A percentile compares a stretch with the other conserved stretches of the same genome.
These are phyloP conservation scores for Embidobia sp. DNA, from an alignment of 2,888 invertebrate species.

Conservation along the genomic window DNA sequence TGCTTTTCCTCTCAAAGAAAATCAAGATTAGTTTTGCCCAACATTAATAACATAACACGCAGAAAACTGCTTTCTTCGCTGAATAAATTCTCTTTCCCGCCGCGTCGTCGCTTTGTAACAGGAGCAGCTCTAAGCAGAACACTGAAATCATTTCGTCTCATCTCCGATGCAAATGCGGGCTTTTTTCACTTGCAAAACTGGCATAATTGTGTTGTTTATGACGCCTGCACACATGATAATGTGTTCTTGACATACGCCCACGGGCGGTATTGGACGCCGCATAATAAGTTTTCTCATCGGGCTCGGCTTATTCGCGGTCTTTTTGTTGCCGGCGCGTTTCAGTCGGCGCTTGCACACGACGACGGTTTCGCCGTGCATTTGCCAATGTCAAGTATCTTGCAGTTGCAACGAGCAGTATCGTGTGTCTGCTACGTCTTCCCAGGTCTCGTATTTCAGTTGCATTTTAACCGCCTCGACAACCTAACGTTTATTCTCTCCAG, in stretches of 20 bases:
- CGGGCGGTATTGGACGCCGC: slow-evolving; percentile 42
- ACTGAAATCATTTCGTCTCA: too few relatives aligned
- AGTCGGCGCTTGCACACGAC: slow-evolving; percentile 10
- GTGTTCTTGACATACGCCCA: slow-evolving; percentile 60
- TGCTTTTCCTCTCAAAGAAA: too few relatives aligned
- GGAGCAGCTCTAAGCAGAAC: too few relatives aligned
- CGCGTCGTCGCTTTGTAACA: too few relatives aligned
- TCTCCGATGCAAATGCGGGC: slow-evolving; percentile 22
- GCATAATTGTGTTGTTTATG: slow-evolving; percentile 59
- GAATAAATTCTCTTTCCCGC: too few relatives aligned
- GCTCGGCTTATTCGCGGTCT: slow-evolving; percentile 17
- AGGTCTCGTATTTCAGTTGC: slow-evolving; percentile 40
- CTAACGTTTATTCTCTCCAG: background rate
- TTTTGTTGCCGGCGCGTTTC: slow-evolving; percentile 45
- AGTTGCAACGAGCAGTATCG: slow-evolving; percentile 46
- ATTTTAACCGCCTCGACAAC: background rate
- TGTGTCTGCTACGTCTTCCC: slow-evolving; percentile 40
- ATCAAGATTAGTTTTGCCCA: too few relatives aligned
- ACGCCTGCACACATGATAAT: slow-evolving; percentile 53
- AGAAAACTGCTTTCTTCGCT: too few relatives aligned
- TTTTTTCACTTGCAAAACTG: slow-evolving; percentile 53
- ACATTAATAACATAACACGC: too few relatives aligned
- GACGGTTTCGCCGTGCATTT: slow-evolving; percentile 48
- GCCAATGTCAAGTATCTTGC: slow-evolving; percentile 59
- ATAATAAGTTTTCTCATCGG: slow-evolving; percentile 55